phyloP scores from a whole-genome alignment of 2,888 invertebrate genomes.

The Epinotia demarniana region DNA sequence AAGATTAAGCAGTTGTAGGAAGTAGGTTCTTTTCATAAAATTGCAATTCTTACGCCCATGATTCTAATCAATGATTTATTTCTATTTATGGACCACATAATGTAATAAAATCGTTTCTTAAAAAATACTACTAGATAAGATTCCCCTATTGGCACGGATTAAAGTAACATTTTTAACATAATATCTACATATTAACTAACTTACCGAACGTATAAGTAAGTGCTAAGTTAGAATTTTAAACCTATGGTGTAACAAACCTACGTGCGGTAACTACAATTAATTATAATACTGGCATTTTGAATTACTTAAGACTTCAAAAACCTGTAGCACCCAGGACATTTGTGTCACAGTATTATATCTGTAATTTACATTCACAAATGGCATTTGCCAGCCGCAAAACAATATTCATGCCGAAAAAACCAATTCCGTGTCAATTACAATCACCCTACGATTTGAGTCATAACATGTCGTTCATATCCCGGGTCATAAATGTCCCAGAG shows the following conservation, averaged over 20 bases:
- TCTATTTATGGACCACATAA: background rate
- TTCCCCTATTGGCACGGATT: background rate
- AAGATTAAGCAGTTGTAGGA: slow-evolving; percentile 29
- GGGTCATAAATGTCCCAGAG: slow-evolving; percentile 68
- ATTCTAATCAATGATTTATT: background rate
- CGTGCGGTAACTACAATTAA: background rate
- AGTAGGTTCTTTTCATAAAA: slow-evolving; percentile 21
- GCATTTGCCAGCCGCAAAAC: slow-evolving; percentile 27
- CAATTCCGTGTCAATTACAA: slow-evolving; percentile 70
- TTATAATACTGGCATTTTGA: background rate
- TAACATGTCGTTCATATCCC: slow-evolving; percentile 67
- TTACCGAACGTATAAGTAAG: too few relatives aligned
- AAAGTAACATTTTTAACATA: background rate
- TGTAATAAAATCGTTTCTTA: background rate
- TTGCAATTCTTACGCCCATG: background rate
- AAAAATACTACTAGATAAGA: background rate
- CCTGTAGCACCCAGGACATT: background rate
- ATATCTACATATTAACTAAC: background rate
- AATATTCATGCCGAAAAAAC: slow-evolving; percentile 51
- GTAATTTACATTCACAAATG: background rate
- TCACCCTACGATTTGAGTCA: slow-evolving; percentile 73
- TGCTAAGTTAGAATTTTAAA: too few relatives aligned
- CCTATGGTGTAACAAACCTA: too few relatives aligned
- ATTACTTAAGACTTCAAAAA: too few relatives aligned
- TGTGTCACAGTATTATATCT: background rate